Conservation (phyloP, 2,797 vertebrate genomes). For the Prionace glauca region DNA sequence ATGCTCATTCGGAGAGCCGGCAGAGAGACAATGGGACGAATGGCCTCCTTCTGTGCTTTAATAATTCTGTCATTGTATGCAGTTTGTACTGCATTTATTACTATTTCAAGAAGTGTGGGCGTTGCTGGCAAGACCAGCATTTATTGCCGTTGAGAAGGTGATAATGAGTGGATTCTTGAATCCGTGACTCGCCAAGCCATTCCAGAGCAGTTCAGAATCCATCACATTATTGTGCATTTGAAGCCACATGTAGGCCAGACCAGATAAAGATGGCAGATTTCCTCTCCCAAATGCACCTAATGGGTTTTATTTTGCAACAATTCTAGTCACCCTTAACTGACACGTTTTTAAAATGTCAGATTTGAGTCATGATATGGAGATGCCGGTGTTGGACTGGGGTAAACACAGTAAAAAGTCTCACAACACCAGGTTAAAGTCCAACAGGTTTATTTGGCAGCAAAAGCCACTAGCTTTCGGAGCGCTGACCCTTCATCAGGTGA, state of each 20-base stretch:
- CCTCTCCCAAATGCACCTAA: not conserved
- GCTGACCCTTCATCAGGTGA: no score
- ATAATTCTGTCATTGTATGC: no score
- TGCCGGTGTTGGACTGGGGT: no score
- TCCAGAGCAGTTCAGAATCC: not conserved
- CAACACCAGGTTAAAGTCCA: no score
- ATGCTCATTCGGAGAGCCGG: no score
- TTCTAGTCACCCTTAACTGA: not conserved
- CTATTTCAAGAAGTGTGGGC: not conserved
- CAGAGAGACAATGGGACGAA: no score
- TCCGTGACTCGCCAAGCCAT: not conserved
- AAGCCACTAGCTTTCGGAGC: no score
- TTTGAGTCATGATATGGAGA: no score
- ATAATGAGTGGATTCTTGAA: not conserved
- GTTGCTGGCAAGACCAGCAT: not conserved
- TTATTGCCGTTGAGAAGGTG: not conserved
- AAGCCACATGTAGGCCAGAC: not conserved
- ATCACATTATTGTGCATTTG: not conserved
- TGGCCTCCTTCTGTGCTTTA: no score
- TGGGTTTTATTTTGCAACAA: not conserved
- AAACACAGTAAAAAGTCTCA: no score
- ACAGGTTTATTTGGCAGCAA: no score
- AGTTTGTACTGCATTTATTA: not conserved
- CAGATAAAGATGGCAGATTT: not conserved
- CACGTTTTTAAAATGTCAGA: no score